Evolutionary conservation across 2,888 invertebrate genomes (phyloP).

Genomic region (Bursaphelenchus okinawaensis): DNA sequence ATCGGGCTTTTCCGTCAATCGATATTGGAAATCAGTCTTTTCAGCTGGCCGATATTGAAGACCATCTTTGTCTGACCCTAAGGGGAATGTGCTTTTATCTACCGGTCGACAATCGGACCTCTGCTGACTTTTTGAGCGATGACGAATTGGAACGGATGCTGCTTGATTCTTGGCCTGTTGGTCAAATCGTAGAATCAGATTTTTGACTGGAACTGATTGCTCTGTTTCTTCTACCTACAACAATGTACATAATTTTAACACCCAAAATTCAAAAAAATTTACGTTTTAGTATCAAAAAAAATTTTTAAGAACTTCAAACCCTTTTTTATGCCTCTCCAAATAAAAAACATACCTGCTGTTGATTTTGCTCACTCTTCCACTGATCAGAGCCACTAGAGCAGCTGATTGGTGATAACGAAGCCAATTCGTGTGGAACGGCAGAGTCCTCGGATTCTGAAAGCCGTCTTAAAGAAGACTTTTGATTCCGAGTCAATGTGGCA

Average conservation of each 20-base stretch:
- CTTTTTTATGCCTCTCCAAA: neutral
- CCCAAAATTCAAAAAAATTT: neutral
- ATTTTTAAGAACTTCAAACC: neutral
- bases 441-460: conserved; percentile 4
- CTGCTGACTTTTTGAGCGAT: neutral
- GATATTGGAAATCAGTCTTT: too few relatives aligned
- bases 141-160: neutral
- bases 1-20: too few relatives aligned
- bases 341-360: neutral
- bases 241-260: neutral
- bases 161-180: neutral
- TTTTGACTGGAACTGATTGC: neutral
- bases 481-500: neutral
- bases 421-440: conserved; percentile 1
- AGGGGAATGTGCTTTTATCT: too few relatives aligned
- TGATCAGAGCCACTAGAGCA: neutral
- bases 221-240: neutral
- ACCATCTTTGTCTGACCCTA: too few relatives aligned
- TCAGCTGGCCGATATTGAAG: too few relatives aligned
- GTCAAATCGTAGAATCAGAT: neutral
- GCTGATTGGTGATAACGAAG: conserved; percentile 2
- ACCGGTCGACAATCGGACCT: too few relatives aligned
- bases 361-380: neutral
- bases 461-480: neutral
- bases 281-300: neutral